Evolutionary conservation across 2,113 vertebrate genomes (phyloP), one percentile per base, ranked within the genome.

Genomic region (Oxyura jamaicensis): DNA sequence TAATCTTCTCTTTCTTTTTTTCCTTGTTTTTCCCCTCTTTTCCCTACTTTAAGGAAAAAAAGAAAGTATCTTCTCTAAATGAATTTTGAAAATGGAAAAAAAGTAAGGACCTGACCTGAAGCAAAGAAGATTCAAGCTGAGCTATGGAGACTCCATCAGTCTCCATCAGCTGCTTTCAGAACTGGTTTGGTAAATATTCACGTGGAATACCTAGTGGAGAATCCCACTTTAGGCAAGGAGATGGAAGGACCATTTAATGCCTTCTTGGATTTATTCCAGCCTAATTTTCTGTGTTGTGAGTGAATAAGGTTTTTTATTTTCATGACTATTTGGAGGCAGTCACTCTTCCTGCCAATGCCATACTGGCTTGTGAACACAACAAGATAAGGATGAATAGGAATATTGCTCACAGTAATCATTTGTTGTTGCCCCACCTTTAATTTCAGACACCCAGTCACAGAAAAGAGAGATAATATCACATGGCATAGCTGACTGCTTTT

Each of bases 21-120:
- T 13, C 23, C 11, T 33, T 59, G 29, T 29, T 58, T 10, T 6
- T 0, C 0, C 5, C 3, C 8, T 2, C 3, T 50, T 84, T 91
- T 67, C 15, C 55, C 21, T 59, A 2, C n/a, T 13, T 42, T 55
- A 36, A 84, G 63, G 3, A 13, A 67, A 66, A 84, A 73, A 60
- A 2, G 10, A 41, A 8, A 39, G 1, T 12, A 31, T 58, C 26
- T 66, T 77, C 65, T 71, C 15, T 23, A 78, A 87, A 63, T n/a
- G 3, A 7, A 31, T 87, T 80, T 86, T 77, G 18, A 17, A 86
- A 83, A 68, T 4, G 2, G 20, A 55, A 77, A 52, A 58, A 80
- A 56, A 17, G 21, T 73, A 48, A 60, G 21, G 6, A 11, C 14
- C 46, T 80, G 46, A 72, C 28, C 31, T 86, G 52, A 36, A 86